Evolutionary conservation across 2,888 invertebrate genomes (phyloP), one percentile per base, ranked within the genome.

Genomic region (Cheilosia impressa): DNA sequence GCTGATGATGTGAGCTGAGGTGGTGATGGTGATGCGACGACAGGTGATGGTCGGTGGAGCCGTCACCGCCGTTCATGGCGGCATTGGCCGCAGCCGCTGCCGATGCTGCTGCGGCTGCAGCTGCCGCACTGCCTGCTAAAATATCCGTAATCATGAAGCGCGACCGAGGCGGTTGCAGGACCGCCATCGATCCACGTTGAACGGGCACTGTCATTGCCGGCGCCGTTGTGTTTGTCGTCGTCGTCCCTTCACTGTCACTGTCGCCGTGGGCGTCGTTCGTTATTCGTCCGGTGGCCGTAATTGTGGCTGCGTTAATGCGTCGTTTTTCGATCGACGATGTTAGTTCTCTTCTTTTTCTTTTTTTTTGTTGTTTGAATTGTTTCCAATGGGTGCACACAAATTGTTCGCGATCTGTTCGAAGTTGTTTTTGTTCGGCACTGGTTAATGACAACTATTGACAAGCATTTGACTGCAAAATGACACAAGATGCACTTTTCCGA

Each of bases 61-160:
- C 82, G 41, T 85, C 85, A 72, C 55, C 57, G 41, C 77, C 80
- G 83, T 72, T 88, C 71, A 79, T 88, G 87, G 87, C 88, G 66
- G 84, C 87, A 79, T 50, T 89, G 88, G 80, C 88, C 65, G 60
- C 84, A 60, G 87, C 73, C 38, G 73, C 75, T 47, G 79, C 87
- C n/a, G 72, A 82, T 13, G 88, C 88, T 19, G 89, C 90, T 1
- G 91, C 91, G 2, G 91, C 90, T 4, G 90, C 91, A 92, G 94
- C 90, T 88, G 92, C 92, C 15, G 92, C 92, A 71, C 93, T 93
- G 65, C 94, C 94, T 66, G 95, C 95, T 88, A 97, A 93, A 90
- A 97, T 97, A 92, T 97, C 97, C 89, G 96, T 97, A 93, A 97
- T 97, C 96, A 97, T 97, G 93, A 97, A 97, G 88, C 97, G 93